phyloP scores from a whole-genome alignment of 2,888 invertebrate genomes.

The Agriopis aurantiaria region DNA sequence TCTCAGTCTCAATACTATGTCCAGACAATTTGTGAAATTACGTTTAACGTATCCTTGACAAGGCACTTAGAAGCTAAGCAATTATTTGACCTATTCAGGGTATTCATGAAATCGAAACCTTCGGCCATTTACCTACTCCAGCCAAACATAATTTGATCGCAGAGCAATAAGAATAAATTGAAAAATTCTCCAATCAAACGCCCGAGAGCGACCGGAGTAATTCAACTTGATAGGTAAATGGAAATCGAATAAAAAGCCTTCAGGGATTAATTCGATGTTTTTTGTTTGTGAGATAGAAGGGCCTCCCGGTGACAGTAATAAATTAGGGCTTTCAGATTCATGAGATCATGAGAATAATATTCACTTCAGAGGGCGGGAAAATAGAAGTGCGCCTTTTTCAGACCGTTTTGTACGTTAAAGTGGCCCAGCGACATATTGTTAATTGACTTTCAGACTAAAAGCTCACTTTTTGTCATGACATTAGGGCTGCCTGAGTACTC shows the following conservation, averaged over 20 bases:
- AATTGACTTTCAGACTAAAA: background rate
- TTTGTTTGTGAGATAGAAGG: slow-evolving; percentile 14
- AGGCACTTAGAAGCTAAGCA: too few species aligned
- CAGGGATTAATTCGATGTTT: slow-evolving; percentile 26
- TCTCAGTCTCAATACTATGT: background rate
- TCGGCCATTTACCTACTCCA: slow-evolving; percentile 1
- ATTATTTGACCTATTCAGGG: background rate
- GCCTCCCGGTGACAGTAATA: slow-evolving; percentile 17
- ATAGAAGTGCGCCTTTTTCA: slow-evolving; percentile 6
- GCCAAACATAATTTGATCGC: slow-evolving; percentile 19
- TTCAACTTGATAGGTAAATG: slow-evolving; percentile 22
- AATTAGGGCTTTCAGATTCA: slow-evolving; percentile 20
- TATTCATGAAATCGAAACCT: slow-evolving; percentile 17
- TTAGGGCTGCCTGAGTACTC: background rate
- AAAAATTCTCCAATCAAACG: slow-evolving; percentile 24
- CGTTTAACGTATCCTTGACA: background rate
- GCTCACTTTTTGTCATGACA: background rate
- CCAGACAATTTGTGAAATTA: background rate
- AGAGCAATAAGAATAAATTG: slow-evolving; percentile 27
- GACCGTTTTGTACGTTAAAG: slow-evolving; percentile 2
- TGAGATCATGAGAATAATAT: slow-evolving; percentile 17
- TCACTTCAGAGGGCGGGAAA: slow-evolving; percentile 8
- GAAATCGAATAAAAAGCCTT: slow-evolving; percentile 29
- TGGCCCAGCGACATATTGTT: slow-evolving; percentile 1
- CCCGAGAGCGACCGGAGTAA: slow-evolving; percentile 17